Conservation (phyloP, 2,113 vertebrate species). For the Rhynchopsitta pachyrhyncha region DNA sequence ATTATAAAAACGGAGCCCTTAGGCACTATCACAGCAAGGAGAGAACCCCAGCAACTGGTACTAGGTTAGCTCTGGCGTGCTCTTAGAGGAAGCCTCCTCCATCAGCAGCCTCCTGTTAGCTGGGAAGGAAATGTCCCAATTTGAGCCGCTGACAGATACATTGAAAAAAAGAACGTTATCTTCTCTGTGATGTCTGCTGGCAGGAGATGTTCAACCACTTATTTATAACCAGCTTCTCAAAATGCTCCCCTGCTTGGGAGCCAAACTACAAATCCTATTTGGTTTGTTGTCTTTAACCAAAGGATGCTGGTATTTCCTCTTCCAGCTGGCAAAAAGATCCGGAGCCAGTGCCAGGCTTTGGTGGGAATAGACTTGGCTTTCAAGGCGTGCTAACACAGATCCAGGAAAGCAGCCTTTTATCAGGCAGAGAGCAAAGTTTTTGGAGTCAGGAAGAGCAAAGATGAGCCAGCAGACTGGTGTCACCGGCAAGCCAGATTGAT, state of each 20-base stretch:
- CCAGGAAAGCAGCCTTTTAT: neutral
- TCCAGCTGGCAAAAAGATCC: conserved; percentile 45
- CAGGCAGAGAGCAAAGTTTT: neutral
- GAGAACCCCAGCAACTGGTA: neutral
- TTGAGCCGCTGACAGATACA: conserved; percentile 15
- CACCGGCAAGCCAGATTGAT: rapidly evolving
- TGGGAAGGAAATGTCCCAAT: conserved; percentile 26
- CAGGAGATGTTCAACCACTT: conserved; percentile 53
- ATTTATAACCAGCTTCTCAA: conserved; percentile 58
- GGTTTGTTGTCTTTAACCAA: conserved; percentile 69
- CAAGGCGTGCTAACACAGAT: neutral
- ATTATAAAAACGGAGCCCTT: neutral
- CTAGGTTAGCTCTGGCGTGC: neutral
- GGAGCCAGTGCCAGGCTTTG: neutral
- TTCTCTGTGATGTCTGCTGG: conserved; percentile 60
- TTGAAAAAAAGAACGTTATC: conserved; percentile 42
- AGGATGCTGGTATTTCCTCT: conserved; percentile 35
- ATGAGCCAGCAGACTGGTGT: neutral
- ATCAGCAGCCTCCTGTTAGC: neutral
- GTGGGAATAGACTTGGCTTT: conserved; percentile 47
- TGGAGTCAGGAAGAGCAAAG: neutral
- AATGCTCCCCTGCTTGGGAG: conserved; percentile 53
- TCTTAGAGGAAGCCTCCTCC: neutral
- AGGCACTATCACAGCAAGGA: neutral
- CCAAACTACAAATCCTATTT: conserved; percentile 59